phyloP scores from a whole-genome alignment of 2,888 invertebrate species.

The Sesamia inferens region DNA sequence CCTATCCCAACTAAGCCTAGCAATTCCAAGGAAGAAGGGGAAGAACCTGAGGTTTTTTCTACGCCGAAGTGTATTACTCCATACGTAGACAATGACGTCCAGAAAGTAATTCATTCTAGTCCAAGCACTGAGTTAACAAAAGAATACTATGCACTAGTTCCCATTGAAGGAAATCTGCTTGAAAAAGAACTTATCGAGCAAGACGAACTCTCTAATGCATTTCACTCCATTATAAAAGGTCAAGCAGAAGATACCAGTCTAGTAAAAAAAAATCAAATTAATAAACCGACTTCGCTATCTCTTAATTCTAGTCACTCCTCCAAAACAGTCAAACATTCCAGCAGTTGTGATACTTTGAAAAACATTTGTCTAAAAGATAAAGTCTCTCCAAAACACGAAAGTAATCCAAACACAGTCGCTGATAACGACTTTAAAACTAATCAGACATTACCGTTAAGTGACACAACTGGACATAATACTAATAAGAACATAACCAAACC shows the following conservation, averaged over 20 bases:
- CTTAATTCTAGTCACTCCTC: slow-evolving; percentile 83
- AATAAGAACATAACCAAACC: slow-evolving; percentile 53
- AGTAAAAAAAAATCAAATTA: slow-evolving; percentile 68
- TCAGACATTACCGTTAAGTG: slow-evolving; percentile 50
- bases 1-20: slow-evolving; percentile 63
- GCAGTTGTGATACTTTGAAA: slow-evolving; percentile 81
- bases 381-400: slow-evolving; percentile 57
- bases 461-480: slow-evolving; percentile 56
- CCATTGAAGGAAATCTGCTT: slow-evolving; percentile 80
- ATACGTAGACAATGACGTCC: slow-evolving; percentile 73
- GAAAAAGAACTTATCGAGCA: slow-evolving; percentile 89
- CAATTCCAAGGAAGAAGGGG: slow-evolving; percentile 74
- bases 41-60: slow-evolving; percentile 83
- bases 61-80: slow-evolving; percentile 86
- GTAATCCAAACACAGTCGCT: slow-evolving; percentile 55
- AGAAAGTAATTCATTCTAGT: slow-evolving; percentile 78
- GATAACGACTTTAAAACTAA: slow-evolving; percentile 66
- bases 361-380: slow-evolving; percentile 69
- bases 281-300: slow-evolving; percentile 81
- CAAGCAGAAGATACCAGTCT: slow-evolving; percentile 74
- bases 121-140: slow-evolving; percentile 83
- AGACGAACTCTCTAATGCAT: slow-evolving; percentile 87
- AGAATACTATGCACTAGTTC: slow-evolving; percentile 84
- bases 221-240: slow-evolving; percentile 84
- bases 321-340: slow-evolving; percentile 83